A percentile compares a stretch with the other conserved stretches of the same genome.
Conservation (phyloP, 2,797 vertebrate species). For the Pseudocheirus occidentalis region DNA sequence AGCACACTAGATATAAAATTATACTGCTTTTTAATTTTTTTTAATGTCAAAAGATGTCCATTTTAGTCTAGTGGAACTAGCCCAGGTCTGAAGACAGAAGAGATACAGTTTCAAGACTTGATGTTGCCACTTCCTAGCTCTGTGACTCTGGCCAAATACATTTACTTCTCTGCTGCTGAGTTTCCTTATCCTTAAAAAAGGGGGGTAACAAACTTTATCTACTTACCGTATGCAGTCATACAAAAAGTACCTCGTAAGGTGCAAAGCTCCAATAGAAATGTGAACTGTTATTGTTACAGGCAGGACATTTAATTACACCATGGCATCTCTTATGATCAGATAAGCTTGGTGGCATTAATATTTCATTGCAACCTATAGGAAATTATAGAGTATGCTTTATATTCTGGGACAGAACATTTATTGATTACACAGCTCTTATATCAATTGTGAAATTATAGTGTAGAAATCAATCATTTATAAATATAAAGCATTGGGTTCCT, state of each 20-base stretch:
- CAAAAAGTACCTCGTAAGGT: background rate
- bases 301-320: background rate
- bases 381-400: background rate
- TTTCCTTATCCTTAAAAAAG: background rate
- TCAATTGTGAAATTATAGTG: slow-evolving; percentile 9
- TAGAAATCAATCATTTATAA: slow-evolving; percentile 5
- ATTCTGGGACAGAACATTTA: background rate
- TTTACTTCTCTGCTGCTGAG: background rate
- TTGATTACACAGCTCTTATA: slow-evolving; percentile 18
- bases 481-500: slow-evolving; percentile 1
- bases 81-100: background rate
- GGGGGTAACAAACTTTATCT: background rate
- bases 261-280: background rate
- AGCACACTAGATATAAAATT: background rate
- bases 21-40: background rate
- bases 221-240: background rate
- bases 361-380: slow-evolving; percentile 30
- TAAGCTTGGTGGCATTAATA: slow-evolving; percentile 26
- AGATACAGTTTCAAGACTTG: background rate
- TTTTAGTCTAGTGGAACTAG: background rate
- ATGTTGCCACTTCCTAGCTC: background rate
- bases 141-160: background rate
- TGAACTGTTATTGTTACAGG: background rate
- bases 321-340: background rate
- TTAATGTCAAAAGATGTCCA: background rate